Evolutionary conservation across 2,888 invertebrate genomes (phyloP).

Genomic region (Epirrhoe tristata): DNA sequence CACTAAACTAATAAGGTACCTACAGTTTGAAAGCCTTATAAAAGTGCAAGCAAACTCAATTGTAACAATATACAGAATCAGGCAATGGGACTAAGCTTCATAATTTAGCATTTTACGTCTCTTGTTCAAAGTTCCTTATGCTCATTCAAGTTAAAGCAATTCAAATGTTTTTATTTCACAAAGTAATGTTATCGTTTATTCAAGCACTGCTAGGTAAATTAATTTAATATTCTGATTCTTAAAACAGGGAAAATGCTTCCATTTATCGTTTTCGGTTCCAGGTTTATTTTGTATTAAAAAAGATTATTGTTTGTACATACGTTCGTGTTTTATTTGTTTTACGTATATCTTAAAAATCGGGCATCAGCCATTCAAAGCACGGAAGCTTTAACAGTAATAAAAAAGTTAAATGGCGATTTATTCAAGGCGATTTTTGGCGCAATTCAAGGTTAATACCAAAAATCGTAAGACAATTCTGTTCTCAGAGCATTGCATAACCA

Average conservation of each 20-base stretch:
- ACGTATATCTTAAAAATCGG: too few relatives aligned
- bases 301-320: not conserved
- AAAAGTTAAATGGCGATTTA: not conserved
- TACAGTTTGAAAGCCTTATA: too few relatives aligned
- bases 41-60: not conserved
- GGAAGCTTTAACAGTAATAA: not conserved
- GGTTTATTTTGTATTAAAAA: not conserved
- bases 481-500: conserved; percentile 35
- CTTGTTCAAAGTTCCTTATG: conserved; percentile 57
- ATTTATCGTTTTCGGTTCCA: not conserved
- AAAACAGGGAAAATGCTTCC: not conserved
- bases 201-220: conserved; percentile 10
- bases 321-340: too few relatives aligned
- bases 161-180: conserved; percentile 52
- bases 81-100: conserved; percentile 43
- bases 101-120: conserved; percentile 64
- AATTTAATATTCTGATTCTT: conserved; percentile 7
- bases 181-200: conserved; percentile 20
- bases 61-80: conserved; percentile 17
- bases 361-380: too few relatives aligned
- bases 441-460: conserved; percentile 24
- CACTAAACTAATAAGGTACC: too few relatives aligned
- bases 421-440: conserved; percentile 2
- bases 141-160: conserved; percentile 48
- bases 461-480: conserved; percentile 24